These are phyloP conservation scores for Pteronotus mesoamericanus DNA, from an alignment of 2,797 vertebrate genomes.

Conservation along the genomic window DNA sequence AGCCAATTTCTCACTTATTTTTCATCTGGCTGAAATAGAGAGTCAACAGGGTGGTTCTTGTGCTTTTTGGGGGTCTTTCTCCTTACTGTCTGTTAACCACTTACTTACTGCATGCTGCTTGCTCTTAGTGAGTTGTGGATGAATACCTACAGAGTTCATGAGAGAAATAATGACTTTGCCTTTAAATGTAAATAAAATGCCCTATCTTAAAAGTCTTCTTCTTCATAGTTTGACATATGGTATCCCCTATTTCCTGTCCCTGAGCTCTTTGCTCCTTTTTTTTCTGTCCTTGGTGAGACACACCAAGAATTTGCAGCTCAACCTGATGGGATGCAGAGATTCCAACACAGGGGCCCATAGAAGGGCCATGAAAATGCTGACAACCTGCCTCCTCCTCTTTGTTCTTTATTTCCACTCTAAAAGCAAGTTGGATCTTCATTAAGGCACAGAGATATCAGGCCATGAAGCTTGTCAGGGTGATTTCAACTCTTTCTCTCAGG, in stretches of 20 bases:
- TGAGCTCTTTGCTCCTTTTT: neutral
- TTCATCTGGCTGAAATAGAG: neutral
- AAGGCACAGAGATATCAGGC: neutral
- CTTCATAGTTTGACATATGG: neutral
- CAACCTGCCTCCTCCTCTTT: neutral
- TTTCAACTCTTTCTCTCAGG: neutral
- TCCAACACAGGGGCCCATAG: neutral
- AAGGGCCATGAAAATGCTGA: neutral
- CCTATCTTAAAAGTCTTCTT: neutral
- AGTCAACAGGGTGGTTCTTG: neutral
- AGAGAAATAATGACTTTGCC: neutral
- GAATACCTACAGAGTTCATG: neutral
- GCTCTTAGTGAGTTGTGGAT: neutral
- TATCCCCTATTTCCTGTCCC: neutral
- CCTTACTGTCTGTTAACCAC: neutral
- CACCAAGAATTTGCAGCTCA: neutral
- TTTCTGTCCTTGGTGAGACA: neutral
- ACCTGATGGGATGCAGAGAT: neutral
- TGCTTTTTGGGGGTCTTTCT: neutral
- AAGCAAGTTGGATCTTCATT: neutral
- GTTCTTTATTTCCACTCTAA: neutral
- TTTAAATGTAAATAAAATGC: neutral
- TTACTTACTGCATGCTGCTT: neutral
- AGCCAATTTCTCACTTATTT: neutral
- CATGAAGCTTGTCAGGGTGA: neutral